Base-by-base conservation (phyloP, 1,140 invertebrate genomes). In the Aradophagus sp. region DNA sequence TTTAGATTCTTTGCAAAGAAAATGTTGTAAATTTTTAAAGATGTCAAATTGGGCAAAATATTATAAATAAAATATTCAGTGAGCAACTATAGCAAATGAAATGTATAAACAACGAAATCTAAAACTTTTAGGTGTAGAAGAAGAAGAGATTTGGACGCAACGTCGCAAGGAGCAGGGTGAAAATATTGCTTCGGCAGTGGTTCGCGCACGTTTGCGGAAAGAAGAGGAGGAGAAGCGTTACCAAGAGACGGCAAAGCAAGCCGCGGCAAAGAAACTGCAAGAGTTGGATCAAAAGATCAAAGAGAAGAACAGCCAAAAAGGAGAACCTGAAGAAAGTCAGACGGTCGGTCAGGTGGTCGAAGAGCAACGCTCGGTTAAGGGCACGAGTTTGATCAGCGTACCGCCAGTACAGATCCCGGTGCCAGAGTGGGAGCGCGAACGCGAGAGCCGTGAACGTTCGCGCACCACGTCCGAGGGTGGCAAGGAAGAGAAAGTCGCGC, bases 181-280 rank as follows among this genome's bases (percentile, higher is more conserved):
- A 83, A 86, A 89, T 61, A 87, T 95, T 11, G 90, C 89, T 1
- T 87, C 89, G 27, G 91, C 89, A 1, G 90, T 93, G 2, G 92
- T 93, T 66, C 87, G 92, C 42, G 93, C 93, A 0, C 89, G 92
- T 14, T 90, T 92, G 65, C 87, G 92, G 8, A 91, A 93, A 71
- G 92, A 94, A 74, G 92, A 95, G 74, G 93, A 94, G 78, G 93
- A 95, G 77, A 91, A 93, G 70, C 88, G 91, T 38, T 92, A 88
- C 73, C 89, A 91, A 62, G 87, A 90, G 61, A 87, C 84, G 12
- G 84, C 81, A 8, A 86, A 87, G 59, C 84, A 86, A 76, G 84
- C 88, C 7, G 90, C 89, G 19, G 87, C 87, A 8, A 90, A 91
- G 52, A 91, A 91, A 75, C 75, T 91, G 11, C 87, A 89, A 62